Evolutionary conservation across 2,888 invertebrate genomes (phyloP).

Genomic region (Drosophila crucigera): DNA sequence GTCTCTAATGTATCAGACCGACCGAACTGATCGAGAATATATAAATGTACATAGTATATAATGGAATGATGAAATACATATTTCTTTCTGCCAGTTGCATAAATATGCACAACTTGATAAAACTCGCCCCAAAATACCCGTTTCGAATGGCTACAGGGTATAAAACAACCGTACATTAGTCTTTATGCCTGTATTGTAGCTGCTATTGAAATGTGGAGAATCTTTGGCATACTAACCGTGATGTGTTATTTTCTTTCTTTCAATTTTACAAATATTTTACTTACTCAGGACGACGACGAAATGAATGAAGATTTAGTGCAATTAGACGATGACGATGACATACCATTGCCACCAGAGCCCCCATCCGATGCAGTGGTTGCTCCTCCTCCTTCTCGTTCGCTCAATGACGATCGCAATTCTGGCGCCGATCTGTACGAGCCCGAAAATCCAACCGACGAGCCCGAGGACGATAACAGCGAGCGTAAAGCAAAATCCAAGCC

Average conservation of each 20-base stretch:
- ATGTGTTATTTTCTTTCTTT: slow-evolving; percentile 86
- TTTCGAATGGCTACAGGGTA: slow-evolving; percentile 3
- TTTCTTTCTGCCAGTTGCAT: not conserved
- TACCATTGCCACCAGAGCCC: slow-evolving; percentile 83
- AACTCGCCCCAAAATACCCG: not conserved
- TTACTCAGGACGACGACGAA: slow-evolving; percentile 85
- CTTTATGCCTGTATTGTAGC: slow-evolving; percentile 14
- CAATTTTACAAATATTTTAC: slow-evolving; percentile 82
- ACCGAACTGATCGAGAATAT: not conserved
- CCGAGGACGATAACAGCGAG: slow-evolving; percentile 36
- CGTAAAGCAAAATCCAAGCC: slow-evolving; percentile 27
- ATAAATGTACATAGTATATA: not conserved
- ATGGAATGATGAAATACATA: not conserved
- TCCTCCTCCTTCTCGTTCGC: not conserved
- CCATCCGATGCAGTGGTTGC: slow-evolving; percentile 34
- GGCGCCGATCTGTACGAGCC: slow-evolving; percentile 83
- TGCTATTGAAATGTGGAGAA: slow-evolving; percentile 30
- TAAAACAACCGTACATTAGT: not conserved
- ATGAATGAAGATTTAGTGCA: slow-evolving; percentile 85
- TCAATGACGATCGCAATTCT: slow-evolving; percentile 27
- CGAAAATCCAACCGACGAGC: slow-evolving; percentile 83
- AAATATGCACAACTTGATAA: not conserved
- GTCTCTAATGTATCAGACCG: not conserved
- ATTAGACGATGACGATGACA: slow-evolving; percentile 84
- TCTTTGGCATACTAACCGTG: slow-evolving; percentile 86